A percentile compares a stretch with the other conserved stretches of the same genome.
Conservation (phyloP, 30 jellyfish, hydroid and myxozoan species). For the Cassiopea andromeda region DNA sequence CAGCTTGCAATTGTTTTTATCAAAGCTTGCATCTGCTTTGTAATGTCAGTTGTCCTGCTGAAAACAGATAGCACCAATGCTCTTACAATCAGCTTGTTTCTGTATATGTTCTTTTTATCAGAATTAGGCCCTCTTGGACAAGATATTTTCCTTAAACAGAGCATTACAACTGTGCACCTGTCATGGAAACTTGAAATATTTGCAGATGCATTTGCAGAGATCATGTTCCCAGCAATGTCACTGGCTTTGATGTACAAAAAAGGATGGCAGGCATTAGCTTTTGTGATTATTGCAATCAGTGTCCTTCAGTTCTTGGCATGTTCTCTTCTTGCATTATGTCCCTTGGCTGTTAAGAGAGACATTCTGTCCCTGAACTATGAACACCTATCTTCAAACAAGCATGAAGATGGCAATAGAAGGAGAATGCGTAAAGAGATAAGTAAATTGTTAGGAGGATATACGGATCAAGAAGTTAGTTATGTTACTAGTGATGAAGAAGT, state of each 20-base stretch:
- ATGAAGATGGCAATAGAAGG: constrained; percentile 56
- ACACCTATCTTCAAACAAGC: constrained; percentile 15
- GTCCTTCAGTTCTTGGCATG: constrained; percentile 62
- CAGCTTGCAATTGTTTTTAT: constrained; percentile 50
- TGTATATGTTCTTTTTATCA: constrained; percentile 52
- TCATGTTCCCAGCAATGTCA: constrained; percentile 31
- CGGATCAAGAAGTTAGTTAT: constrained; percentile 64
- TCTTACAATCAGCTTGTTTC: constrained; percentile 40
- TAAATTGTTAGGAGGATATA: constrained; percentile 55
- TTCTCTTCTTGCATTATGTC: constrained; percentile 49
- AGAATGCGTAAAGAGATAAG: constrained; percentile 59
- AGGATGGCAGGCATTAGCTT: constrained; percentile 64
- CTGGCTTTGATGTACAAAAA: constrained; percentile 58
- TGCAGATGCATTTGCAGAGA: constrained; percentile 63
- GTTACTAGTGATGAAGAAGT: constrained; percentile 76
- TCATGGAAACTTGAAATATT: constrained; percentile 9
- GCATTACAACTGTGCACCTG: constrained; percentile 3
- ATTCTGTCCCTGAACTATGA: constrained; percentile 45
- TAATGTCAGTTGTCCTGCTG: constrained; percentile 49
- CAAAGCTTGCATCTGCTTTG: constrained; percentile 52
- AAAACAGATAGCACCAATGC: constrained; percentile 42
- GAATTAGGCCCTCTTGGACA: constrained; percentile 43
- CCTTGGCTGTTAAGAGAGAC: constrained; percentile 22
- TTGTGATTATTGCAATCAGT: constrained; percentile 43
- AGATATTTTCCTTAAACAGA: constrained; percentile 34